Evolutionary conservation across 2,888 invertebrate genomes (phyloP).

Genomic region (Exocentrus adspersus): DNA sequence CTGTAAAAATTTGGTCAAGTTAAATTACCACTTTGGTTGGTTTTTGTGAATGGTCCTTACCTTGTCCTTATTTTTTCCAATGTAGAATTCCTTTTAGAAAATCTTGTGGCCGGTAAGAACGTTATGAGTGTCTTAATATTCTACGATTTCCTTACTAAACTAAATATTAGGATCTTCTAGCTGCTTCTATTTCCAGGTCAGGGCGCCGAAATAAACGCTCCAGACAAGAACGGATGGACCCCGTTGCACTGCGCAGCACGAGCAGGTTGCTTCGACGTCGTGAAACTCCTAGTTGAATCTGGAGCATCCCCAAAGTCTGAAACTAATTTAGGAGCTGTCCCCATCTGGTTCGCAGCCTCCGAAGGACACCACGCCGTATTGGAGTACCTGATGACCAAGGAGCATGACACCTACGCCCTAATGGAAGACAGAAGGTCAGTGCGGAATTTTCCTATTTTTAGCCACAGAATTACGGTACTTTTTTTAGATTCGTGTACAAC

Average conservation of each 20-base stretch:
- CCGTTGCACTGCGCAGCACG: constrained; percentile 93
- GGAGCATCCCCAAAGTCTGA: constrained; percentile 96
- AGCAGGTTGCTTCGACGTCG: constrained; percentile 95
- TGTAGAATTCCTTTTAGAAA: no score
- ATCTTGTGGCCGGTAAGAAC: no score
- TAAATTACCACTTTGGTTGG: no score
- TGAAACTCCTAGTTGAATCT: constrained; percentile 92
- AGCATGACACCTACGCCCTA: constrained; percentile 95
- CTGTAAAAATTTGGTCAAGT: constrained; percentile 1
- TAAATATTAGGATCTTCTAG: no score
- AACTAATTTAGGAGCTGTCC: constrained; percentile 95
- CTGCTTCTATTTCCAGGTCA: no score
- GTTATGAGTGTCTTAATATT: no score
- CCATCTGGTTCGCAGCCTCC: constrained; percentile 98
- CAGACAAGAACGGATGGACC: constrained; percentile 97
- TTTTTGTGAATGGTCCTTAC: no score
- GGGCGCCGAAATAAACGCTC: constrained; percentile 98
- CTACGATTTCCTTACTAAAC: no score
- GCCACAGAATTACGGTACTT: no score
- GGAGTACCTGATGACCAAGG: constrained; percentile 95
- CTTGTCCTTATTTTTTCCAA: no score
- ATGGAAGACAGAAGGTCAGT: constrained; percentile 91
- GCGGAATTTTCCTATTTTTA: neutral
- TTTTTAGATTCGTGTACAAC: constrained; percentile 86
- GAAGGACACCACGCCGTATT: constrained; percentile 97